Percentiles rank a stretch among this genome's conserved stretches.
Conservation (phyloP, 2,888 invertebrate species). For the Kryphioiulus occultus region DNA sequence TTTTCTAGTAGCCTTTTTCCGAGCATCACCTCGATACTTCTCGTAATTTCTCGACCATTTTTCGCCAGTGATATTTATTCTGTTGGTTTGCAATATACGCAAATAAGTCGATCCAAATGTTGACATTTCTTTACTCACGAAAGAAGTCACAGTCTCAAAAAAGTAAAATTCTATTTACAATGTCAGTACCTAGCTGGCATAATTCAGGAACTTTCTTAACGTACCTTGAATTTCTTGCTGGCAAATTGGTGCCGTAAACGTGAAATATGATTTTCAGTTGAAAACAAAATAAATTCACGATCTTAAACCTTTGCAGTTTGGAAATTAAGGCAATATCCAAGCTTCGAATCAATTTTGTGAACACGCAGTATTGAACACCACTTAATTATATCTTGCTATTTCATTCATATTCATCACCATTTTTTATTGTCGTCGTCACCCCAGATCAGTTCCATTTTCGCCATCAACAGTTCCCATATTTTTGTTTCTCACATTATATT, state of each 20-base stretch:
- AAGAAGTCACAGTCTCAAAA: too few relatives aligned
- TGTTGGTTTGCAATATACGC: background rate
- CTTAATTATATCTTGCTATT: background rate
- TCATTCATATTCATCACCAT: background rate
- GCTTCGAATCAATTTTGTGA: background rate
- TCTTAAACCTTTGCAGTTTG: background rate
- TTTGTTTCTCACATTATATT: background rate
- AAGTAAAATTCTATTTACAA: too few relatives aligned
- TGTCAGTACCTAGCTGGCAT: too few relatives aligned
- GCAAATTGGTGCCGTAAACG: background rate
- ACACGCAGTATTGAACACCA: background rate
- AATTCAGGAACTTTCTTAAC: too few relatives aligned
- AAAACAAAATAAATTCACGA: background rate
- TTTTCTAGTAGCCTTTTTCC: slow-evolving; percentile 14
- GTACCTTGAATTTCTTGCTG: background rate
- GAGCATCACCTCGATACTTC: background rate
- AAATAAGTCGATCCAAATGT: background rate
- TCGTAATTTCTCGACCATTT: background rate
- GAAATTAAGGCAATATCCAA: background rate
- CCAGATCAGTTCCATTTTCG: background rate
- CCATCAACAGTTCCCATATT: background rate
- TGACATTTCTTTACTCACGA: too few relatives aligned
- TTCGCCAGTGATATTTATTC: background rate
- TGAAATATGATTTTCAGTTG: background rate
- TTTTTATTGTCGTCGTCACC: background rate